A percentile compares a stretch with the other conserved stretches of the same genome.
phyloP scores from a whole-genome alignment of 2,888 invertebrate genomes.

The Lacanobia oleracea region DNA sequence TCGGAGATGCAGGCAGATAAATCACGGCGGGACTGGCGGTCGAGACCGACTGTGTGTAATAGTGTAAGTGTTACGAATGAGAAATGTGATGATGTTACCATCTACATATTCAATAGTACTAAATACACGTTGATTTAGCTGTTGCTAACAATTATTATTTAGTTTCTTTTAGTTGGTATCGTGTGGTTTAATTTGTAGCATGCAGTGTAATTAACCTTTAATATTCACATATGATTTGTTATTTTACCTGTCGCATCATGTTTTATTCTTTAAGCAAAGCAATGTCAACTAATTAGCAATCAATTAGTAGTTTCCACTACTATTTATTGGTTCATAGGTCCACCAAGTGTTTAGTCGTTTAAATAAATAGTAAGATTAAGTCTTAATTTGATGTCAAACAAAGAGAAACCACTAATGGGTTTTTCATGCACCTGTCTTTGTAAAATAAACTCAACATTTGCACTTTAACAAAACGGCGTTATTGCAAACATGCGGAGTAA shows the following conservation, averaged over 20 bases:
- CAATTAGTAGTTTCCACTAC: slow-evolving; percentile 18
- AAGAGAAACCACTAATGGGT: slow-evolving; percentile 66
- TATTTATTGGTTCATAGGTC: slow-evolving; percentile 8
- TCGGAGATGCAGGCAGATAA: slow-evolving; percentile 88
- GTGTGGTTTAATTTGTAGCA: slow-evolving; percentile 45
- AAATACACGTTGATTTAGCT: slow-evolving; percentile 68
- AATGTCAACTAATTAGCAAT: slow-evolving; percentile 10
- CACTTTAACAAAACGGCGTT: slow-evolving; percentile 79
- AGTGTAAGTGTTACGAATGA: slow-evolving; percentile 84
- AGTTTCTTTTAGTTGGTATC: slow-evolving; percentile 41
- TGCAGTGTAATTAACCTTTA: slow-evolving; percentile 34
- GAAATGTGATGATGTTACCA: slow-evolving; percentile 79
- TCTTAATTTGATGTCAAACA: slow-evolving; percentile 51
- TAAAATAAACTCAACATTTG: slow-evolving; percentile 78
- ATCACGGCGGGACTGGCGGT: slow-evolving; percentile 81
- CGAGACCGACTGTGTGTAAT: slow-evolving; percentile 72
- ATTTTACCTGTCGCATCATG: slow-evolving; percentile 7
- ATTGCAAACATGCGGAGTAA: slow-evolving; percentile 82
- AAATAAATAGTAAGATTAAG: slow-evolving; percentile 47
- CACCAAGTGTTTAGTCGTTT: not conserved
- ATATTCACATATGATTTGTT: slow-evolving; percentile 22
- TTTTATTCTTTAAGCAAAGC: not conserved
- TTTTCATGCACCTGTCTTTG: slow-evolving; percentile 80
- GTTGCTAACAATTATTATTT: slow-evolving; percentile 54
- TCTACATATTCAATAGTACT: slow-evolving; percentile 75